Evolutionary conservation across 2,888 invertebrate genomes (phyloP).

Genomic region (Drosophila mimetica): DNA sequence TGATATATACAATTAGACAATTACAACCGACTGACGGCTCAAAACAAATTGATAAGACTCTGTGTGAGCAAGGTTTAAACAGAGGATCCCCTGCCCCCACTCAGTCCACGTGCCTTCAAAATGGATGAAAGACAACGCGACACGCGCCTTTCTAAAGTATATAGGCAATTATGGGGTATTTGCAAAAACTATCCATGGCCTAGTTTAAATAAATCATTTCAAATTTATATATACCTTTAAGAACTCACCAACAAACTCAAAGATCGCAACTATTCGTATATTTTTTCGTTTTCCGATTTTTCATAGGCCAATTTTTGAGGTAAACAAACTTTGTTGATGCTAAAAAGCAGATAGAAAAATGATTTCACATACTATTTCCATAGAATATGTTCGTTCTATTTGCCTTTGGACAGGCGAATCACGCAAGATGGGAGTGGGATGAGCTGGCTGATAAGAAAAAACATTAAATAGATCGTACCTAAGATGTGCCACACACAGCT

Average conservation of each 20-base stretch:
- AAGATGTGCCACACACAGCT: conserved; percentile 1
- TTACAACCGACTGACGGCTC: conserved; percentile 26
- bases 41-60: conserved; percentile 27
- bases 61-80: neutral
- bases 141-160: conserved; percentile 17
- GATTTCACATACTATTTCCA: neutral
- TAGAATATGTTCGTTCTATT: conserved; percentile 14
- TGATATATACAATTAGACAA: conserved; percentile 40
- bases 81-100: conserved; percentile 1
- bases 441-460: conserved; percentile 26
- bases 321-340: conserved; percentile 26
- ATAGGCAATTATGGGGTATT: neutral
- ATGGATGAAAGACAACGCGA: conserved; percentile 9
- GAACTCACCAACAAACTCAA: neutral
- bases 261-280: neutral
- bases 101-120: conserved; percentile 16
- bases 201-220: conserved; percentile 18
- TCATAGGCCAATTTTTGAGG: neutral
- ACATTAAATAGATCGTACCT: neutral
- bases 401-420: conserved; percentile 40
- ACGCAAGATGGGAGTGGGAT: conserved; percentile 31
- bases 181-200: neutral
- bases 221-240: conserved; percentile 13
- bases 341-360: neutral
- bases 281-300: neutral